Evolutionary conservation across 2,113 vertebrate genomes (phyloP), one percentile per base, ranked within the genome.

Genomic region (Urocitellus parryii): DNA sequence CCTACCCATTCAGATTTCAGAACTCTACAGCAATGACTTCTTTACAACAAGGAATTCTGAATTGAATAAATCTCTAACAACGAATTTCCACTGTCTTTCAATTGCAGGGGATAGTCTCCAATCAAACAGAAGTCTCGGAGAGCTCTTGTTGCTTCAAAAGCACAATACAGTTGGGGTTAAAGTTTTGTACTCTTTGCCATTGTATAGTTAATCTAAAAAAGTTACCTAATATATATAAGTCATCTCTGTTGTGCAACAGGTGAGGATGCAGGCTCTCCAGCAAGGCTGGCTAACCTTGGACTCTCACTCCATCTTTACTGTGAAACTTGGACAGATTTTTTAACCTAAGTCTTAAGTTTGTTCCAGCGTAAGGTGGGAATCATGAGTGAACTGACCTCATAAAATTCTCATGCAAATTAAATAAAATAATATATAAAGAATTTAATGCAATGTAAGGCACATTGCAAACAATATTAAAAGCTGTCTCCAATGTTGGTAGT

Each of bases 121-220:
- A 92, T 96, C 84, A 94, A 86, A 67, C 1, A 56, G 70, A 89
- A 90, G 76, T 90, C 92, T 94, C 42, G 95, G 79, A 91, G 63
- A 90, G 51, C 70, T 89, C 39, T n/a, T 34, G 2, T 91, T 88
- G 10, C 76, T 92, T 92, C 94, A 84, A 83, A 93, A 76, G 58
- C 11, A 12, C 86, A 77, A 95, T 34, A 48, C 0, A 87, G 79
- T 18, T 77, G 45, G 18, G 8, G 65, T 89, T 89, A 86, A 91
- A 51, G 42, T 56, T 27, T 48, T 27, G 4, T 65, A 7, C 65
- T 94, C 48, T 89, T n/a, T 51, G 58, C 22, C 76, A 53, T 22
- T 39, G 48, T 51, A 51, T 2, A 8, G 27, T 58, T 83, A 27
- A 29, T 48, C 51, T 91, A 25, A 42, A 65, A 45, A 91, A 93